Evolutionary conservation across 2,797 vertebrate genomes (phyloP).

Genomic region (Taeniopygia guttata): DNA sequence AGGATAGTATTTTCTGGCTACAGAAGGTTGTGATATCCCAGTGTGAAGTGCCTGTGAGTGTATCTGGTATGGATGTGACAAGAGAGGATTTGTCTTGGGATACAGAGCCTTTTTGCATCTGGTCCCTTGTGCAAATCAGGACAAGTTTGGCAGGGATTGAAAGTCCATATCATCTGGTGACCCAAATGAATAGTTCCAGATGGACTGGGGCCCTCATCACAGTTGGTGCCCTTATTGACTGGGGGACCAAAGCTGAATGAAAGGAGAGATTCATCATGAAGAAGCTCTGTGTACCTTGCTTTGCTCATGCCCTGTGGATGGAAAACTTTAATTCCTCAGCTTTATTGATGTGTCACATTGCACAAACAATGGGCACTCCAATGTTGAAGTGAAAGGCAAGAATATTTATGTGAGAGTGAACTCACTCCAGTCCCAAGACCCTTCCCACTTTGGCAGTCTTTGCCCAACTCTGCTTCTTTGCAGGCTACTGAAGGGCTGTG

Average conservation of each 20-base stretch:
- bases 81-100: constrained; percentile 45
- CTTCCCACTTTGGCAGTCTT: not conserved
- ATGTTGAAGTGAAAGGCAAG: not conserved
- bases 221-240: constrained; percentile 46
- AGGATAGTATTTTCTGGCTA: constrained; percentile 45
- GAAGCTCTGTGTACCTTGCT: constrained; percentile 2
- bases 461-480: not conserved
- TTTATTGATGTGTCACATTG: not conserved
- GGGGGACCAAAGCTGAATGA: constrained; percentile 5
- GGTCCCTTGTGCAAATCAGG: constrained; percentile 33
- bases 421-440: not conserved
- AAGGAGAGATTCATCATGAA: not conserved
- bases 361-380: not conserved
- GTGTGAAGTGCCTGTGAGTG: not conserved
- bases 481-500: not conserved
- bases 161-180: constrained; percentile 58
- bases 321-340: constrained; percentile 5
- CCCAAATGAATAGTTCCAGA: constrained; percentile 61
- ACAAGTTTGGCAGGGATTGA: constrained; percentile 54
- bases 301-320: not conserved
- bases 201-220: constrained; percentile 55
- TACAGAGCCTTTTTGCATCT: constrained; percentile 35
- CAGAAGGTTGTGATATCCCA: constrained; percentile 23
- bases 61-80: constrained; percentile 17
- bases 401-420: not conserved